Conservation (phyloP, 2,113 vertebrate genomes). For the Aphyosemion australe region DNA sequence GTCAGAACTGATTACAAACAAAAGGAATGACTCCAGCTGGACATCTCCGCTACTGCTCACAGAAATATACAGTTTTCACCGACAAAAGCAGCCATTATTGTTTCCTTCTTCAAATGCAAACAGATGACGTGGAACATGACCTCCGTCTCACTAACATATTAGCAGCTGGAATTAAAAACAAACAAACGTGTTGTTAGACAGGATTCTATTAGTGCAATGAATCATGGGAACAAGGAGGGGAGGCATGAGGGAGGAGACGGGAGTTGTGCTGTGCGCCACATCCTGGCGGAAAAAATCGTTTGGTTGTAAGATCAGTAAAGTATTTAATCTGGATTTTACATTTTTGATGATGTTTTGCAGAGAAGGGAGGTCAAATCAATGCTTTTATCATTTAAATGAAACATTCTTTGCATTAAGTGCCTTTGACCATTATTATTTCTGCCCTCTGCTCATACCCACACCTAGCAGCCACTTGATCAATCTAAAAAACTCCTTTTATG, state of each 20-base stretch:
- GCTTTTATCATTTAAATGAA: too few relatives aligned
- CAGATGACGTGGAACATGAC: constrained; percentile 40
- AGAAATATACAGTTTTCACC: constrained; percentile 49
- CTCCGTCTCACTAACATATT: constrained; percentile 37
- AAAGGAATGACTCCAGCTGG: constrained; percentile 48
- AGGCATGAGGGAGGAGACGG: constrained; percentile 11
- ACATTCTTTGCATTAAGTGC: too few relatives aligned
- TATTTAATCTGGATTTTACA: too few relatives aligned
- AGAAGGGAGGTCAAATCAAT: too few relatives aligned
- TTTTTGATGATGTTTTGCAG: too few relatives aligned
- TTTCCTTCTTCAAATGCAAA: constrained; percentile 42
- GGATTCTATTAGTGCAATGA: constrained; percentile 88
- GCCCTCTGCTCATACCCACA: too few relatives aligned
- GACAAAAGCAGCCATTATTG: constrained; percentile 56
- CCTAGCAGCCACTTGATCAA: too few relatives aligned
- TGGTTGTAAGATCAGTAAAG: too few relatives aligned
- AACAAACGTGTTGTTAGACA: constrained; percentile 42
- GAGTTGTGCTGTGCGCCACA: constrained; percentile 72
- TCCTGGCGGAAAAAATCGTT: too few relatives aligned
- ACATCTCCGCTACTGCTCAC: constrained; percentile 30
- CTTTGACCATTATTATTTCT: too few relatives aligned
- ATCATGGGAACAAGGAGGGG: constrained; percentile 52
- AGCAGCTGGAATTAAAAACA: constrained; percentile 35
- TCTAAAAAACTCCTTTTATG: too few relatives aligned
- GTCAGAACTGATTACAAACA: constrained; percentile 41